Conservation (phyloP, 92 coral and sea anemone genomes). For the Montipora capitata region DNA sequence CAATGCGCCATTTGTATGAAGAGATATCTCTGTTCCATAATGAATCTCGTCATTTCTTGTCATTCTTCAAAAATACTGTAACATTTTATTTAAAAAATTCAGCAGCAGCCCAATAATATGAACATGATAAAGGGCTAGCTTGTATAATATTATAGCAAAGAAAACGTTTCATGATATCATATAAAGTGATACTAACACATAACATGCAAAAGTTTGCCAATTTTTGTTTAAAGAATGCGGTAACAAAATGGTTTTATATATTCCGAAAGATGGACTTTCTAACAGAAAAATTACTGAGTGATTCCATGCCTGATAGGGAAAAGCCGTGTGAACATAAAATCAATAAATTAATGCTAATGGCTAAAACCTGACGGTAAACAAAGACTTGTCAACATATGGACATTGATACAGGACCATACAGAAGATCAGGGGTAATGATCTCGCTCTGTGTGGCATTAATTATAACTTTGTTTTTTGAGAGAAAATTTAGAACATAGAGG, state of each 20-base stretch:
- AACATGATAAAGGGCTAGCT: too few species aligned
- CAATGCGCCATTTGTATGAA: background rate
- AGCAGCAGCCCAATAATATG: too few species aligned
- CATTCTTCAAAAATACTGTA: background rate
- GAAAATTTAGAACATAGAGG: conserved; percentile 42
- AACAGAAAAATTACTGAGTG: background rate
- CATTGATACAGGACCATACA: background rate
- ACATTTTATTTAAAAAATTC: too few species aligned
- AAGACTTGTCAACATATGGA: conserved; percentile 84
- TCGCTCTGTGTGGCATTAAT: background rate
- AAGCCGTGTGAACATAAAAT: conserved; percentile 73
- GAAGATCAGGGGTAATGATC: conserved; percentile 25
- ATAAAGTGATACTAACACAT: conserved; percentile 28
- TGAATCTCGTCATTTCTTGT: background rate
- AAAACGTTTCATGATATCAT: conserved; percentile 12
- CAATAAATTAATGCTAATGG: conserved; percentile 95
- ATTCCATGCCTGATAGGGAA: conserved; percentile 33
- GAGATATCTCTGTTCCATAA: background rate
- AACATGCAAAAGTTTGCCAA: background rate
- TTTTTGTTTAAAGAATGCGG: background rate
- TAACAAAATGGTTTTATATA: background rate
- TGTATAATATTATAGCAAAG: too few species aligned
- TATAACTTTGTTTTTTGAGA: conserved; percentile 13
- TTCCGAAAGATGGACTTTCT: background rate
- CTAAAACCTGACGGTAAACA: conserved; percentile 90